phyloP scores from a whole-genome alignment of 2,797 vertebrate species.

The Lagocephalus sceleratus region DNA sequence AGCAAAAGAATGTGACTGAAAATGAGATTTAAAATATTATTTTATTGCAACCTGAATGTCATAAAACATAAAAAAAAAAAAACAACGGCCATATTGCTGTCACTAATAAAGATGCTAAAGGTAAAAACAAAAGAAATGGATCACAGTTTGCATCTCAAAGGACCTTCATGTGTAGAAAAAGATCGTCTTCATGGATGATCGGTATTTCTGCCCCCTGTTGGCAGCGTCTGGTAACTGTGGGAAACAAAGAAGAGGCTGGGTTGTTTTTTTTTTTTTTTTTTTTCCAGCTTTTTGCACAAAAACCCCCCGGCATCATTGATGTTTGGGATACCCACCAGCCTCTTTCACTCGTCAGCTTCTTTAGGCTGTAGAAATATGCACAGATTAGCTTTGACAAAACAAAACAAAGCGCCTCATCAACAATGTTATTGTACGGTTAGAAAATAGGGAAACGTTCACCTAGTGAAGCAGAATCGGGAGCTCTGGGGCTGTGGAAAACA shows the following conservation, averaged over 20 bases:
- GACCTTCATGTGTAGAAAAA: conserved; percentile 40
- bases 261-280: too few relatives aligned
- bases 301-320: neutral
- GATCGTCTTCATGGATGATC: conserved; percentile 37
- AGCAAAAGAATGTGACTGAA: neutral
- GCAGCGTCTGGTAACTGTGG: conserved; percentile 30
- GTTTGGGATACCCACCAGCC: conserved; percentile 28
- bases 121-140: neutral
- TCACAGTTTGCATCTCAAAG: conserved; percentile 28
- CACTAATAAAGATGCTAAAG: too few relatives aligned
- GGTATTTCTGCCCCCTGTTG: conserved; percentile 51
- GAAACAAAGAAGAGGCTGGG: neutral
- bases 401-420: neutral
- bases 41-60: conserved; percentile 43
- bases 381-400: neutral
- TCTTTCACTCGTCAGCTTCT: neutral
- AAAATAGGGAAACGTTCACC: conserved; percentile 57
- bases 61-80: conserved; percentile 46
- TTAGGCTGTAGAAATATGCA: conserved; percentile 34
- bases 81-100: conserved; percentile 10
- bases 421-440: neutral
- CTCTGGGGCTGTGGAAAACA: conserved; percentile 61
- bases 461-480: conserved; percentile 67
- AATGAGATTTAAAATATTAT: conserved; percentile 13
- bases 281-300: neutral